Evolutionary conservation across 2,888 invertebrate species (phyloP), one percentile per base, ranked within the genome.

Genomic region (Chalcosyrphus nemorum): DNA sequence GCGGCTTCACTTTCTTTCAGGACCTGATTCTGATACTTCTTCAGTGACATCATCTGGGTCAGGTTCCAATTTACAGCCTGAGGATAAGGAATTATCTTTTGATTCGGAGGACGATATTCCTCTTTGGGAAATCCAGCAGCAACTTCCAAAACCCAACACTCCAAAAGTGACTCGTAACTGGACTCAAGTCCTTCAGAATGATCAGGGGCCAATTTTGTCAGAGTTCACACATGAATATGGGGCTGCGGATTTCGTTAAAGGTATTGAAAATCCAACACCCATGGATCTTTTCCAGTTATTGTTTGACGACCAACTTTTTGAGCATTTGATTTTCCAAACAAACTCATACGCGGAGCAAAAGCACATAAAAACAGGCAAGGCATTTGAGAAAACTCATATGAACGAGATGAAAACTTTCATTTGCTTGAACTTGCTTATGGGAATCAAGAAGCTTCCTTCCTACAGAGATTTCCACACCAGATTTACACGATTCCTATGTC

Each of bases 381-480:
- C 43, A 43, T 45, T 45, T 17, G 17, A 45, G 19, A 45, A 19
- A 47, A 47, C 21, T 21, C 1, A 11, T 47, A 50, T 50, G 50
- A n/a, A 13, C 7, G 54, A 54, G 32, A 54, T 54, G 32, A 54
- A 54, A 54, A 54, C 32, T 1, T 54, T 54, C 11, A 15, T 54
- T 32, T 29, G 54, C 13, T 15, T 54, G 54, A 54, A 54, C 54
- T 32, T 27, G 29, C 54, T 54, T 32, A 29, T 27, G 17, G 17
- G 54, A 54, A 54, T 54, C 1, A 54, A 54, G 54, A 54, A 54
- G 29, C 54, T 54, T 13, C 54, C 54, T 17, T 32, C 17, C 11
- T 32, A 54, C 27, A 32, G 32, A 32, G 54, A 29, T 32, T 32
- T 29, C 32, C 17, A 7, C 29, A 56, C 56, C 56, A 56, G 56